These are phyloP conservation scores for Nannospalax galili DNA, from an alignment of 2,113 vertebrate species.

Conservation along the genomic window DNA sequence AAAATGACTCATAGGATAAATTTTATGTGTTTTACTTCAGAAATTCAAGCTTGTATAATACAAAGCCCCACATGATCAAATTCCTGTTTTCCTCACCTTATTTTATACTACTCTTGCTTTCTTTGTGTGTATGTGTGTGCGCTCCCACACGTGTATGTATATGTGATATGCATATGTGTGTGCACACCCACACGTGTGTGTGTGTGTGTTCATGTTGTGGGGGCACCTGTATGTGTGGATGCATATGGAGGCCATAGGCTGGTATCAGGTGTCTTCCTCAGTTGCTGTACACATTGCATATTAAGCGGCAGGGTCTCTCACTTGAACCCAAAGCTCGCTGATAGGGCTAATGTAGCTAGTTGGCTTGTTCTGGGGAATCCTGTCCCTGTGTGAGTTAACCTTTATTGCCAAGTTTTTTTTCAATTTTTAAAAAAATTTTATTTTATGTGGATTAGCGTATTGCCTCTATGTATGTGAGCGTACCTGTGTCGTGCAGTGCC, in stretches of 20 bases:
- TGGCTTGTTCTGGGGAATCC: background rate
- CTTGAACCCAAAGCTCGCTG: background rate
- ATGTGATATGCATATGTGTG: background rate
- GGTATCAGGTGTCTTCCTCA: background rate
- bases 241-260: background rate
- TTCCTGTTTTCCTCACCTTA: conserved; percentile 8
- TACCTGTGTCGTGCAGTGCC: too few species aligned
- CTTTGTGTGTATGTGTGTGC: background rate
- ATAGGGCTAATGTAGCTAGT: background rate
- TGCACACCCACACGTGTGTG: too few species aligned
- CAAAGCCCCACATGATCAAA: background rate
- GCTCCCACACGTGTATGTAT: background rate
- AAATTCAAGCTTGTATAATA: background rate
- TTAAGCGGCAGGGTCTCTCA: too few species aligned
- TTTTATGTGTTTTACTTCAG: conserved; percentile 10
- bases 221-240: background rate
- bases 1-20: background rate
- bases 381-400: background rate
- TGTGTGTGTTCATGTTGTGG: too few species aligned
- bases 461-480: too few species aligned
- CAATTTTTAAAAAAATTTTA: too few species aligned
- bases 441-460: too few species aligned
- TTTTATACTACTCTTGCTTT: conserved; percentile 24
- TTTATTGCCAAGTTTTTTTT: too few species aligned
- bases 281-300: too few species aligned